Evolutionary conservation across 2,113 vertebrate species (phyloP), one percentile per base, ranked within the genome.

Genomic region (Muscicapa adusta): DNA sequence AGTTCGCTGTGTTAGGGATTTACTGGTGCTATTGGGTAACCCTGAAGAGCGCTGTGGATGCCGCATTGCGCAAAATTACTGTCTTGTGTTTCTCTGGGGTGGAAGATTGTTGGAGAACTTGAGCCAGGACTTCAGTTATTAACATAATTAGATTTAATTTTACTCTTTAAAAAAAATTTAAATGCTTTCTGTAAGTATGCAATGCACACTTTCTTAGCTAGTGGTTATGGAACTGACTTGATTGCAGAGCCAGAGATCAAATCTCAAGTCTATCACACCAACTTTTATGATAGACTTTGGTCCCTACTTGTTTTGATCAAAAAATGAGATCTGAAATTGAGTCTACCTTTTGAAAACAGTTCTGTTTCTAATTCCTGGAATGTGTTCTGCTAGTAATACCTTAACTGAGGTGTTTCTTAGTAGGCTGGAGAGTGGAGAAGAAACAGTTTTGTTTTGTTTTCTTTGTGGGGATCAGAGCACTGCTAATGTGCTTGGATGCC

Each of bases 1-100:
- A 58, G 31, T 89, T 82, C 82, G 84, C 97, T 93, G 0, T 67
- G 94, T 88, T 94, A 88, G 91, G 94, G 86, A 92, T 97, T 97
- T 97, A 77, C 72, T 93, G 92, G 75, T 94, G 36, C 88, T 94
- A 23, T 96, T 96, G 82, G 60, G 43, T 96, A 90, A 48, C 72
- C n/a, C 63, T 33, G 34, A 88, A 83, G 89, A 97, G 8, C 48
- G 53, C 62, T 47, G 63, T 78, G 68, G 83, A n/a, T 87, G 77
- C 42, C 8, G 82, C 76, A 88, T 24, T 94, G 51, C 5, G 4
- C 79, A 66, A 93, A 91, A 79, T 80, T 85, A 40, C 51, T 68
- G 57, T 70, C 57, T 78, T 89, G 29, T 28, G 20, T 85, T 72
- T 94, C 73, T 66, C 85, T 79, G 68, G 70, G 22, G 18, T 40